These are phyloP conservation scores for Chironomus tepperi DNA, from an alignment of 1,140 invertebrate species.

Conservation along the genomic window DNA sequence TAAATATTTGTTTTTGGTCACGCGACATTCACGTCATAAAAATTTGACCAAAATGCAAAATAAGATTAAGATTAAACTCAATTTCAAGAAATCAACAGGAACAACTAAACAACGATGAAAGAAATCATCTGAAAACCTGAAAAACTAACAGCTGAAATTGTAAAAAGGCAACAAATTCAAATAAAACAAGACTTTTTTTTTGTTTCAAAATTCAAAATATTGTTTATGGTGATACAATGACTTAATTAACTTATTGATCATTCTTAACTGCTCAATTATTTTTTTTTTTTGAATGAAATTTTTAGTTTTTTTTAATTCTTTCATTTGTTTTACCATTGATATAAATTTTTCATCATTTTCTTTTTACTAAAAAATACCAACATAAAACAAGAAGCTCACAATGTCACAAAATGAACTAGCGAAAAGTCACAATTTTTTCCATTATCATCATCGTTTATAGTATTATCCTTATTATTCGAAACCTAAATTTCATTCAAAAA, in stretches of 20 bases:
- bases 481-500: background rate
- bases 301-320: background rate
- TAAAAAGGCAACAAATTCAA: no score
- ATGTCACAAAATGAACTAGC: background rate
- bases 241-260: background rate
- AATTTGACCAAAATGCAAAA: no score
- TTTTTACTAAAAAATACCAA: background rate
- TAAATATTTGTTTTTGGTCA: no score
- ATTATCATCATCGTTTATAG: background rate
- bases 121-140: no score
- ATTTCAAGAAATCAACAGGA: no score
- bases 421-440: background rate
- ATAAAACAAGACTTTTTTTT: background rate
- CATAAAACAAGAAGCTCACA: slow-evolving; percentile 2
- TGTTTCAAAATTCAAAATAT: background rate
- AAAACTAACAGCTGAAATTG: no score
- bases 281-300: background rate
- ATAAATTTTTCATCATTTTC: background rate
- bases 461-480: no score
- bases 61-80: no score
- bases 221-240: background rate
- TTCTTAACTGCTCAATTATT: background rate
- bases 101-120: no score
- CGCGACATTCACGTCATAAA: no score
- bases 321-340: background rate